Base-by-base conservation (phyloP, 2,113 vertebrate species). In the Cheilinus undulatus region DNA sequence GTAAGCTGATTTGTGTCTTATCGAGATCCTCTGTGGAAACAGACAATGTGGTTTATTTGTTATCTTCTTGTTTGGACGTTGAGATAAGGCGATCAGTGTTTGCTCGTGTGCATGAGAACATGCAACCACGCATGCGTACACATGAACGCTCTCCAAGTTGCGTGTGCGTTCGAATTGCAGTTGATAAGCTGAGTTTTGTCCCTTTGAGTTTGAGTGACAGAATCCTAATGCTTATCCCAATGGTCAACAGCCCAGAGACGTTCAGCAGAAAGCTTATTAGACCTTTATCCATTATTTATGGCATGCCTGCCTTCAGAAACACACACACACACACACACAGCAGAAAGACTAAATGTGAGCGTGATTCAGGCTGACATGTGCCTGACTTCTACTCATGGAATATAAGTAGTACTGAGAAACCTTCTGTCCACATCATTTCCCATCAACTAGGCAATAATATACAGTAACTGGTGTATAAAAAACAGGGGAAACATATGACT, bases 1-100 rank as follows among this genome's bases (percentile, higher is more conserved):
- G 30, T 84, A 89, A 87, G 87, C 88, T 86, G 82, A 90, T 87
- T 90, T 87, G 68, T 61, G 76, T 77, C 77, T 86, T 88, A 90
- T 89, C 89, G 19, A 74, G 73, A 88, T 73, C 77, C 79, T 69
- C 75, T 63, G 84, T 87, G 77, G 78, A 89, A 89, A 89, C 86
- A 88, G 86, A 90, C 86, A 85, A 77, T 78, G 74, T 59, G 84
- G 53, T 83, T 86, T 87, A 78, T 88, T 86, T 85, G 73, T 84
- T 86, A 87, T 92, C 86, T 76, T 83, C 82, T 85, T 87, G 84
- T 89, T 89, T 87, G 77, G 70, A 85, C 67, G 34, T 36, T 4
- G 53, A 88, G 87, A 92, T 89, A 92, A 87, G 83, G 73, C 27
- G 40, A 88, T 89, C 71, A 49, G 30, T 66, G 54, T 86, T 75